Base-by-base conservation (phyloP, 2,888 invertebrate species). In the Lymantria dispar region DNA sequence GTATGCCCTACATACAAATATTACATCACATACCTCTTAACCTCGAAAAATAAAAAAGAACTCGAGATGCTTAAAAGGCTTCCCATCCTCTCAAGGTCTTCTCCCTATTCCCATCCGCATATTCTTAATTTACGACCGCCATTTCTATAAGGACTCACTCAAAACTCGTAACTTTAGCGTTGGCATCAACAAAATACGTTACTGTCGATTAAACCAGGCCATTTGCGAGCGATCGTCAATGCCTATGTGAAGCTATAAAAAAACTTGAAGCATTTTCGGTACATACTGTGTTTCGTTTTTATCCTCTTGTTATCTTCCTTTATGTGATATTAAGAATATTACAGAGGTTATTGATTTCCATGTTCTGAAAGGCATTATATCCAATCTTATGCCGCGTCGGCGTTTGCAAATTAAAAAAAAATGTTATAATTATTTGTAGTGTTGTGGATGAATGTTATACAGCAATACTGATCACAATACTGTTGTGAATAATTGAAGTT, bases 151-250 rank as follows among this genome's bases (percentile, higher is more conserved):
- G 59, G 69, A 66, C 62, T 72, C 72, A 68, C 63, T 67, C 51
- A 58, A 62, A 68, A 72, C 55, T 65, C 68, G 63, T 67, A 67
- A 73, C 48, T 53, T 36, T 51, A 52, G 29, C 62, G 52, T 53
- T 60, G 52, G 64, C 65, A 70, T 66, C 71, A 66, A 63, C 63
- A 64, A 64, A 71, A 66, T 71, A 67, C 74, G 69, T 74, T 72
- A 70, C 64, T 59, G 57, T 56, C 67, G 67, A 67, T 67, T 67
- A 69, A 63, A 66, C 58, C 47, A 49, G 44, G 54, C 53, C 55
- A 54, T 66, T 67, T 69, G 60, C 57, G 60, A 58, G 30, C 52
- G 61, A 63, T 69, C 67, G 65, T 66, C 56, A 69, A 63, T 63
- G 58, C 61, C 57, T 72, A 70, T 70, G 71, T 68, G 70, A 55